Percentiles rank a stretch among this genome's conserved stretches.
Evolutionary conservation across 2,113 vertebrate species (phyloP).

Genomic region (Eudorcas thomsonii): DNA sequence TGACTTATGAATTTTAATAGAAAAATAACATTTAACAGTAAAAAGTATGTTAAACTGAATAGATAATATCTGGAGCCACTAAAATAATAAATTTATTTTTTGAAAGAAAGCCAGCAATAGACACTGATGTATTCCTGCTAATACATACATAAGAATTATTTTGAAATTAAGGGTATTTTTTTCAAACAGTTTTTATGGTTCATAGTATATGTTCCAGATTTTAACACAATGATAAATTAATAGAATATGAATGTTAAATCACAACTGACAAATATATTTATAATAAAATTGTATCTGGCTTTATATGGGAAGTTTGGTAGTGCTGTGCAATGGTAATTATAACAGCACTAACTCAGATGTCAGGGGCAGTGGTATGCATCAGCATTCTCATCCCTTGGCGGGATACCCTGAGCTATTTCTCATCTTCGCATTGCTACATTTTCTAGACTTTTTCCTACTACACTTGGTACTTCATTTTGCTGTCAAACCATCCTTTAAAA

Average conservation of each 20-base stretch:
- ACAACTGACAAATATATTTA: neutral
- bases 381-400: neutral
- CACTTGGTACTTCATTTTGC: neutral
- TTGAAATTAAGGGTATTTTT: neutral
- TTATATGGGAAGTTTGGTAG: neutral
- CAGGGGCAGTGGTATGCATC: accelerated
- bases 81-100: conserved; percentile 62
- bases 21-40: conserved; percentile 71
- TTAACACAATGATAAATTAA: neutral
- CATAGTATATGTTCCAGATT: neutral
- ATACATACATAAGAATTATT: neutral
- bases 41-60: conserved; percentile 64
- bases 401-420: neutral
- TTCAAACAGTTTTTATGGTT: neutral
- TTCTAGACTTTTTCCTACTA: neutral
- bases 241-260: neutral
- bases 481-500: neutral
- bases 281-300: neutral
- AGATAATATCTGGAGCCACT: conserved; percentile 23
- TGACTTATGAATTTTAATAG: conserved; percentile 67
- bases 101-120: conserved; percentile 23
- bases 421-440: neutral
- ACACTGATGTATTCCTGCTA: conserved; percentile 2
- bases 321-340: neutral
- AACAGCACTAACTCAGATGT: neutral